Base-by-base conservation (phyloP, 2,888 invertebrate species). In the Heteromyza rotundicornis region DNA sequence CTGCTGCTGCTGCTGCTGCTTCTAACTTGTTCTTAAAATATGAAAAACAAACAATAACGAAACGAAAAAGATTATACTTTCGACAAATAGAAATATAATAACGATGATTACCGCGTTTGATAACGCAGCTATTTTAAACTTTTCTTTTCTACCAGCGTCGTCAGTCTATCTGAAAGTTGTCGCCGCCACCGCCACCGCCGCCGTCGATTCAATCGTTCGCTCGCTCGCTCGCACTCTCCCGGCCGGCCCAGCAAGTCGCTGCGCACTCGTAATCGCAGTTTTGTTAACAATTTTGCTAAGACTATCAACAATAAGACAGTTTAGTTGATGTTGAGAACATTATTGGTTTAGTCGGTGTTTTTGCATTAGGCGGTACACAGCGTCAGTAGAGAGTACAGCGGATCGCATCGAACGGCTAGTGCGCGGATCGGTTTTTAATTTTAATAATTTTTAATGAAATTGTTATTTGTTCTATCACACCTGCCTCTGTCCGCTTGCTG, bases 301-400 rank as follows among this genome's bases (percentile, higher is more conserved):
- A 73, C 65, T 64, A 67, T 56, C 49, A 71, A 32, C 68, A 61
- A 73, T 75, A 78, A 77, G 77, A 75, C 77, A 73, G 76, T 79
- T 68, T 79, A 80, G 80, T 79, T 73, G 71, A 75, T 72, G 77
- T 72, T 72, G 77, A 79, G 80, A 79, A 79, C 72, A 76, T 77
- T 79, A 76, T 72, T 74, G 75, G 72, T 78, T 76, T 80, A 80
- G 79, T 79, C 78, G 74, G 72, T 73, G 72, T 75, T 76, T n/a
- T 76, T 73, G 75, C 72, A 68, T 73, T 78, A 73, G 71, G 66
- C 72, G 73, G 73, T 73, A 71, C 60, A n/a, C 44, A 52, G 53
- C 24, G 27, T 55, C 50, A 50, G n/a, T n/a, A n/a, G n/a, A n/a
- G n/a, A n/a, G n/a, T n/a, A n/a, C n/a, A n/a, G n/a, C n/a, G n/a